Percentiles rank a stretch among this genome's conserved stretches.
phyloP scores from a whole-genome alignment of 30 jellyfish, hydroid and myxozoan species.

The Nemopilema nomurai region DNA sequence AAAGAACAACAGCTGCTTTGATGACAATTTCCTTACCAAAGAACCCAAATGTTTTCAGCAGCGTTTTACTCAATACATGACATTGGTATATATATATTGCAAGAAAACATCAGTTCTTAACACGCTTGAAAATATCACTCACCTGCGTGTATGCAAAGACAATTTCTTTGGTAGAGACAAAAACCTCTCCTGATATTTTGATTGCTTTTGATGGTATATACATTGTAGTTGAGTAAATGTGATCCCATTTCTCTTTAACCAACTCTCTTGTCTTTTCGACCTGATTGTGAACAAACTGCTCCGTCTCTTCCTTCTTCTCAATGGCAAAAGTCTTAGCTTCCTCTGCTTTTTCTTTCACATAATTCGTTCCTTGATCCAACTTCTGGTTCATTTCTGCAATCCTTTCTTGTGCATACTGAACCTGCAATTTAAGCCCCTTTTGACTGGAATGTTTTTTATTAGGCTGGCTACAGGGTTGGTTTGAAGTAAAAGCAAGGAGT shows the following conservation, averaged over 20 bases:
- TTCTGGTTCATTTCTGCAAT: conserved; percentile 86
- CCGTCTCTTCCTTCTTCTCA: conserved; percentile 54
- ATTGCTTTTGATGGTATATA: conserved; percentile 89
- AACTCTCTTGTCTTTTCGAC: conserved; percentile 55
- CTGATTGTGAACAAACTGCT: conserved; percentile 49
- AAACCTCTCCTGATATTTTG: conserved; percentile 91
- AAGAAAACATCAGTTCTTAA: no score
- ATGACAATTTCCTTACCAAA: no score
- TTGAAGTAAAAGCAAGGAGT: no score
- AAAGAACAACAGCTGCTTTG: no score
- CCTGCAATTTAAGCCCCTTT: conserved; percentile 43
- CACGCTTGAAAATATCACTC: no score
- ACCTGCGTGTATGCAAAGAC: conserved; percentile 96
- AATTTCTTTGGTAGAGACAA: conserved; percentile 87
- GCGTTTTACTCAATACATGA: no score
- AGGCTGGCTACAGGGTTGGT: not conserved
- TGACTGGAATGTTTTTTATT: not conserved
- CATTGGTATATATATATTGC: no score
- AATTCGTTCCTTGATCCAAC: conserved; percentile 91
- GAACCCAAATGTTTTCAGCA: no score
- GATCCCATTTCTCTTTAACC: conserved; percentile 74
- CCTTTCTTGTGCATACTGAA: conserved; percentile 88
- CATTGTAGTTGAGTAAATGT: conserved; percentile 90
- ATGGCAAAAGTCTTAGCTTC: conserved; percentile 61
- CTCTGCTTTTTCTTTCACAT: conserved; percentile 66